A percentile compares a stretch with the other conserved stretches of the same genome.
phyloP scores from a whole-genome alignment of 2,797 vertebrate genomes.

The Chaunax sp. region DNA sequence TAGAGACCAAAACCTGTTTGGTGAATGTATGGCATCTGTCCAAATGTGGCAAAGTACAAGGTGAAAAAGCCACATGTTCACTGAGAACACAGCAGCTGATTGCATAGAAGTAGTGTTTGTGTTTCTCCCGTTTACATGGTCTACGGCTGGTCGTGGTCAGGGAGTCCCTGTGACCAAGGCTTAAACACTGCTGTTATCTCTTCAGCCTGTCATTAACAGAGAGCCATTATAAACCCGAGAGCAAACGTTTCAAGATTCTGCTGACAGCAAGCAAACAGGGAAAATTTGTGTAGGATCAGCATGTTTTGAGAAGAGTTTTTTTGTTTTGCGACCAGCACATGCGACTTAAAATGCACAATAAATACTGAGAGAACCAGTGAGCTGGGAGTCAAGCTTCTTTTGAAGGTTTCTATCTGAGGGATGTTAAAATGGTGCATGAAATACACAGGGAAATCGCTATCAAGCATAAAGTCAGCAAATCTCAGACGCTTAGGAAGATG shows the following conservation, averaged over 20 bases:
- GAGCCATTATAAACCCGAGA: not conserved
- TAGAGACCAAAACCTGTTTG: not conserved
- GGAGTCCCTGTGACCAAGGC: slow-evolving; percentile 14
- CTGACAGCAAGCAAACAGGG: slow-evolving; percentile 20
- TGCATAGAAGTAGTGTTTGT: slow-evolving; percentile 55
- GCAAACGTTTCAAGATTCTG: slow-evolving; percentile 21
- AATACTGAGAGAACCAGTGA: not conserved
- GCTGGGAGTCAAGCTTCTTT: not conserved
- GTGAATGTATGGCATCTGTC: not conserved
- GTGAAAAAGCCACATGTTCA: slow-evolving; percentile 30
- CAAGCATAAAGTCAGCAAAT: not conserved
- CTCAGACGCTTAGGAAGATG: slow-evolving; percentile 4
- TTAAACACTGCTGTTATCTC: slow-evolving; percentile 5
- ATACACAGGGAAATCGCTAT: not conserved
- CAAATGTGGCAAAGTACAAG: slow-evolving; percentile 13
- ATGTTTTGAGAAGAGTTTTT: not conserved
- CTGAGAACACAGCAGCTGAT: slow-evolving; percentile 35
- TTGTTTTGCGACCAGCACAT: not conserved
- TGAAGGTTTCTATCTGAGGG: not conserved
- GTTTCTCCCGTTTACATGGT: slow-evolving; percentile 45
- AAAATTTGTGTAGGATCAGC: slow-evolving; percentile 32
- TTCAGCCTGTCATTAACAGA: slow-evolving; percentile 5
- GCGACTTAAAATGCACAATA: slow-evolving; percentile 5
- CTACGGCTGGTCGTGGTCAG: slow-evolving; percentile 6
- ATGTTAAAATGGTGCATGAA: not conserved